These are phyloP conservation scores for Dendrolimus kikuchii DNA, from an alignment of 1,140 invertebrate species.

Conservation along the genomic window DNA sequence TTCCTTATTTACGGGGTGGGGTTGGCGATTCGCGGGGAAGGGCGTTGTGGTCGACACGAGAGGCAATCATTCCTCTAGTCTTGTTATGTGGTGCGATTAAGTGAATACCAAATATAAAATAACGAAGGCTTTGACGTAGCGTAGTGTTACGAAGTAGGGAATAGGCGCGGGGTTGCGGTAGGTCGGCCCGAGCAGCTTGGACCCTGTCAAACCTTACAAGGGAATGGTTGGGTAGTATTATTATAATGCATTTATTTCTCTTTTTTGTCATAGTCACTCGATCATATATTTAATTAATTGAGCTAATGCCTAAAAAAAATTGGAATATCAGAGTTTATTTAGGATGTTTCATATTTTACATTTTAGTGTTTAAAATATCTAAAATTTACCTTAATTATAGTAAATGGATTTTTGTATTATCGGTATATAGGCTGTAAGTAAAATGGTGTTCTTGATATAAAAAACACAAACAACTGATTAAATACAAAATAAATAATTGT, in stretches of 20 bases:
- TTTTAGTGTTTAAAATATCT: slow-evolving; percentile 69
- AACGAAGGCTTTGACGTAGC: slow-evolving; percentile 60
- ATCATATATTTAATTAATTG: slow-evolving; percentile 69
- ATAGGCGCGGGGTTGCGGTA: slow-evolving; percentile 26
- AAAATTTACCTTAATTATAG: slow-evolving; percentile 72
- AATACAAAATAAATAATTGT: slow-evolving; percentile 65
- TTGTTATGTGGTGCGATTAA: slow-evolving; percentile 68
- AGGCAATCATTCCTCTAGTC: slow-evolving; percentile 71
- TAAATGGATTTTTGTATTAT: slow-evolving; percentile 71
- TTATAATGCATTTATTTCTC: slow-evolving; percentile 71
- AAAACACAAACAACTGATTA: slow-evolving; percentile 60
- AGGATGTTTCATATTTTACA: slow-evolving; percentile 72
- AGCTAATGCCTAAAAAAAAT: slow-evolving; percentile 64
- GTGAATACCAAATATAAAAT: slow-evolving; percentile 70
- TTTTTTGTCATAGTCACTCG: slow-evolving; percentile 67
- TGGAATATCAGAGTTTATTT: slow-evolving; percentile 73
- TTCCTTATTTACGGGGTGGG: slow-evolving; percentile 52
- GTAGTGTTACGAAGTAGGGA: slow-evolving; percentile 33
- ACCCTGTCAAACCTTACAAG: slow-evolving; percentile 50
- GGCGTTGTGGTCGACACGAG: slow-evolving; percentile 38
- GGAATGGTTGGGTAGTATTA: slow-evolving; percentile 67
- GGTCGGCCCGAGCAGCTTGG: slow-evolving; percentile 65
- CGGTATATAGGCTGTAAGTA: slow-evolving; percentile 67
- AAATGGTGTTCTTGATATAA: slow-evolving; percentile 59
- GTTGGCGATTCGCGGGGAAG: slow-evolving; percentile 6